Conservation (phyloP, 1,140 invertebrate species). For the Phymastichus coffea region DNA sequence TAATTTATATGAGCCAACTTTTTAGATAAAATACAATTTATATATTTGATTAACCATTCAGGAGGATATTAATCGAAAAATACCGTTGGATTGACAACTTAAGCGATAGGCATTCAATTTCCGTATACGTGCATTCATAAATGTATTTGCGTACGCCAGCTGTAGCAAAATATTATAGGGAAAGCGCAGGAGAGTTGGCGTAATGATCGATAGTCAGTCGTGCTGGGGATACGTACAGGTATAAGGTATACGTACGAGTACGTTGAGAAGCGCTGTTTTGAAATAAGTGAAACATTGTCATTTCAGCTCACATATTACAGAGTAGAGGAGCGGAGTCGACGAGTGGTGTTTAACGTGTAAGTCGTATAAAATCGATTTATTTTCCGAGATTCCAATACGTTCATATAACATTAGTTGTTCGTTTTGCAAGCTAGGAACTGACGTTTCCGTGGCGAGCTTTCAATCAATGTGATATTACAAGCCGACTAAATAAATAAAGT, state of each 20-base stretch:
- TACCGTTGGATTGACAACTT: too few relatives aligned
- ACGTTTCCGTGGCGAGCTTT: background rate
- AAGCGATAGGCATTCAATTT: too few relatives aligned
- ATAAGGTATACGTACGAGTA: too few relatives aligned
- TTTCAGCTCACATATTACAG: background rate
- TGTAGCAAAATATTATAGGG: background rate
- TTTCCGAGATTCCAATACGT: background rate
- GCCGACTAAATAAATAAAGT: too few relatives aligned
- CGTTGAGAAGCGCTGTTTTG: background rate
- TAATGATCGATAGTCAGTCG: slow-evolving; percentile 5
- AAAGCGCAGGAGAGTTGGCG: background rate
- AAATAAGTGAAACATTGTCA: background rate
- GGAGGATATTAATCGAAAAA: too few relatives aligned
- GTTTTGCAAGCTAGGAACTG: background rate
- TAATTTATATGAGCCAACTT: too few relatives aligned
- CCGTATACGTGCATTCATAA: too few relatives aligned
- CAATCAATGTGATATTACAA: too few relatives aligned
- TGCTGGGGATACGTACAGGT: background rate
- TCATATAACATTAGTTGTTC: slow-evolving; percentile 12
- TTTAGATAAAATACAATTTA: too few relatives aligned
- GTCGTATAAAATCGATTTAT: slow-evolving; percentile 3
- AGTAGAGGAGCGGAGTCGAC: too few relatives aligned
- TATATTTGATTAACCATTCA: too few relatives aligned
- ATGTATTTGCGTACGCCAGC: background rate
- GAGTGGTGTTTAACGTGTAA: too few relatives aligned